Evolutionary conservation across 2,797 vertebrate genomes (phyloP), one percentile per base, ranked within the genome.

Genomic region (Australoheros facetus): DNA sequence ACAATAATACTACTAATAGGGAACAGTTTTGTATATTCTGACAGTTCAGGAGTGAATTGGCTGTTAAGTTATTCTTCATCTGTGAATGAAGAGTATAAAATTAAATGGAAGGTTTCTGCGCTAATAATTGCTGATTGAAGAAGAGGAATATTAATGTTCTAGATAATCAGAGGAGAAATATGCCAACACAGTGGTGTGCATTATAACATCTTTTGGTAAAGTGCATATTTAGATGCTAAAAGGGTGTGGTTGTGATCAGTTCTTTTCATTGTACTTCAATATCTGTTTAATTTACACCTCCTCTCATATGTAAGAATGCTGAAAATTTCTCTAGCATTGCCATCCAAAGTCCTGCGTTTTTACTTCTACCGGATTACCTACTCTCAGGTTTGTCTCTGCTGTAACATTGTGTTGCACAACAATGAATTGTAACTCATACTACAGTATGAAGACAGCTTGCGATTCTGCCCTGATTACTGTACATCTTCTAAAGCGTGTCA

Each of bases 1-100:
- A 78, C 4, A 39, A 87, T 56, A 79, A 56, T 53, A 42, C 48
- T 21, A 3, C 86, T 84, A 85, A 84, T 82, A 71, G 80, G 73
- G 78, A 76, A 73, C 87, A 73, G 76, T 70, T 58, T 78, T 74
- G 75, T 75, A 32, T 56, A 66, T 66, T 62, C 26, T 26, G 26
- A 16, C 19, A 56, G 71, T 59, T 8, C 4, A 53, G 17, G 45
- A 56, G 69, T n/a, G 26, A 53, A 28, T 26, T 32, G 56, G 23
- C 42, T 30, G 42, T 30, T 66, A 42, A 48, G 42, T 48, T 48
- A 48, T 66, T 66, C 16, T 7, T 14, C 23, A 48, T 48, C 42
- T 48, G 16, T 48, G 23, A 48, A 48, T 66, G 16, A 17, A 45
- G 3, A 28, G 5, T 30, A 28, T 26, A 66, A 26, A 66, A 48